These are phyloP conservation scores for Mionectes macconnelli DNA, from an alignment of 2,113 vertebrate genomes.

Conservation along the genomic window DNA sequence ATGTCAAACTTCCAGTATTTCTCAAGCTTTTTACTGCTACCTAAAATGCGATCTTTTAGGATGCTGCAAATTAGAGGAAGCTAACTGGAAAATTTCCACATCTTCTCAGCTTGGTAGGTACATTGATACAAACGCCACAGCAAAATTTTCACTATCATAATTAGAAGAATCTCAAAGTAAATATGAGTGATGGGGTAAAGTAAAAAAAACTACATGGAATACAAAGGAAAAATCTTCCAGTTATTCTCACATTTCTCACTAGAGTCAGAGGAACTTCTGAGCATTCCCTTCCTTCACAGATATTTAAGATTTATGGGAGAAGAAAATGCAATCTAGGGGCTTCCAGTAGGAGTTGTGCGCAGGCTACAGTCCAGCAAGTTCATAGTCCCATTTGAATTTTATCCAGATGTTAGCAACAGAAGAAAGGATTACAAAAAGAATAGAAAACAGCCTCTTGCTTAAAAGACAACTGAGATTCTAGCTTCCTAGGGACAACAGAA, in stretches of 20 bases:
- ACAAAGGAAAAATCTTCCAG: background rate
- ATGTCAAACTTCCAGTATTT: background rate
- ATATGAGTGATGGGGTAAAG: background rate
- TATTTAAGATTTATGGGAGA: background rate
- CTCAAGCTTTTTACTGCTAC: background rate
- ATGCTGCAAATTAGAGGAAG: background rate
- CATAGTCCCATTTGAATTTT: slow-evolving; percentile 40
- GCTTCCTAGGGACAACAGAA: slow-evolving; percentile 54
- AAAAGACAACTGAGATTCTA: slow-evolving; percentile 39
- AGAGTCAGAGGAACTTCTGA: background rate
- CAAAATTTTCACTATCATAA: background rate
- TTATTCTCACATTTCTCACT: background rate
- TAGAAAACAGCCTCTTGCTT: slow-evolving; percentile 34
- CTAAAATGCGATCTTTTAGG: background rate
- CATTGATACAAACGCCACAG: background rate
- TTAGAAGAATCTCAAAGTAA: background rate
- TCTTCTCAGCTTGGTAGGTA: background rate
- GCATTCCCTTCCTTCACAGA: background rate
- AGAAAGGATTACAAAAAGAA: slow-evolving; percentile 34
- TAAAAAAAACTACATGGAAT: background rate
- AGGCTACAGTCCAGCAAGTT: slow-evolving; percentile 16
- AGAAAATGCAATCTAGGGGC: background rate
- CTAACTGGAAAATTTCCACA: background rate
- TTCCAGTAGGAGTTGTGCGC: slow-evolving; percentile 35
- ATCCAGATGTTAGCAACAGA: slow-evolving; percentile 45